Evolutionary conservation across 2,113 vertebrate species (phyloP), one percentile per base, ranked within the genome.

Genomic region (Aptenodytes patagonicus): DNA sequence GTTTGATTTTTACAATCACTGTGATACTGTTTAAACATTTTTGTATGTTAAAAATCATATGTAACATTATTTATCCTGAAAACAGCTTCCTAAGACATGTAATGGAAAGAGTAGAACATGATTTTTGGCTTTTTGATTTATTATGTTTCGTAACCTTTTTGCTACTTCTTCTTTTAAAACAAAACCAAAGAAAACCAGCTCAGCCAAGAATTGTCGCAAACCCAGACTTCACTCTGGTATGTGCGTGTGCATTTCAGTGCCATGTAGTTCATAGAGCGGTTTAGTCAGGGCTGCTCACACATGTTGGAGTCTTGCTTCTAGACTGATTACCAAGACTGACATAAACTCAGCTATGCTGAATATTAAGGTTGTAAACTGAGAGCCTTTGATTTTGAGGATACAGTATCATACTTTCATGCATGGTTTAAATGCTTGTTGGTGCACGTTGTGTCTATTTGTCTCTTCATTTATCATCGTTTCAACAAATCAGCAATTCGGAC

Each of bases 241-340:
- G 17, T 21, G 34, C 1, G 0, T 2, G 11, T 16, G 60, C 4
- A 0, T 70, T 28, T 20, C 31, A 9, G 82, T 32, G 64, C 72
- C 4, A 0, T 26, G 40, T 11, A 2, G 51, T 19, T 83, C 5
- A 0, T 0, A 3, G 46, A 31, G 18, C 7, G 9, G 10, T 16
- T 47, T 0, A 2, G 29, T 8, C 26, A 1, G 40, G 49, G n/a
- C 91, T 44, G 54, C 66, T 88, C 19, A 0, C 25, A 2, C 24
- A 1, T 3, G 22, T 17, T n/a, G 69, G 40, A 29, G 14, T 5
- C 19, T 6, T 10, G 46, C 70, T 64, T 12, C 52, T 40, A 8
- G 17, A 0, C 44, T 20, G 11, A 4, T 29, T 5, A 6, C 32
- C 76, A 6, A 12, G 38, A 17, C 80, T n/a, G 77, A 10, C 81